These are phyloP conservation scores for Gambusia holbrooki DNA, from an alignment of 2,113 vertebrate genomes.

Conservation along the genomic window DNA sequence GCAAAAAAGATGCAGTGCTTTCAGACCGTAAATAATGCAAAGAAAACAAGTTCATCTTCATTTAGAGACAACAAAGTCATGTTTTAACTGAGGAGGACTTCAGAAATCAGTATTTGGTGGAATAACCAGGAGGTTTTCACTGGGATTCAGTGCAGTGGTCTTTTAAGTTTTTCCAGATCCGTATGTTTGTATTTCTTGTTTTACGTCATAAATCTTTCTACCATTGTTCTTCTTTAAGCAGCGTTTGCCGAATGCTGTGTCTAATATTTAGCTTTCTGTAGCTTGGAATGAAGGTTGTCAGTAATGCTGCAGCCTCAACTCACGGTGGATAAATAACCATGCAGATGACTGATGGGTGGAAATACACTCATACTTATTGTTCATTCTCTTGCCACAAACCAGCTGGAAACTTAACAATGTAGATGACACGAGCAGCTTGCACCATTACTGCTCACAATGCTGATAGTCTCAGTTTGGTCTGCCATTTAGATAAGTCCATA, in stretches of 20 bases:
- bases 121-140: too few relatives aligned
- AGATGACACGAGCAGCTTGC: not conserved
- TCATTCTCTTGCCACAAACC: not conserved
- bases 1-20: too few relatives aligned
- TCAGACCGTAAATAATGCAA: too few relatives aligned
- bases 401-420: not conserved
- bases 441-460: not conserved
- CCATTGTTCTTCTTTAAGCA: not conserved
- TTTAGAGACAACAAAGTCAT: too few relatives aligned
- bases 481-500: not conserved
- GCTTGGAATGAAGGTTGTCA: not conserved
- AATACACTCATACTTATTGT: not conserved
- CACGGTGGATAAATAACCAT: not conserved
- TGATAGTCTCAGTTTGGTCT: not conserved
- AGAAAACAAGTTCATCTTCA: too few relatives aligned
- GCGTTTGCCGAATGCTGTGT: not conserved
- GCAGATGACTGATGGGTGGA: not conserved
- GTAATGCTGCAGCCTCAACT: not conserved
- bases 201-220: not conserved
- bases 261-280: not conserved
- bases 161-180: too few relatives aligned
- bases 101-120: too few relatives aligned
- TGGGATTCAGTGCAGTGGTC: too few relatives aligned
- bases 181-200: not conserved
- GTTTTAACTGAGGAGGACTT: too few relatives aligned